phyloP scores from a whole-genome alignment of 2,113 vertebrate genomes.

The Prionailurus bengalensis region DNA sequence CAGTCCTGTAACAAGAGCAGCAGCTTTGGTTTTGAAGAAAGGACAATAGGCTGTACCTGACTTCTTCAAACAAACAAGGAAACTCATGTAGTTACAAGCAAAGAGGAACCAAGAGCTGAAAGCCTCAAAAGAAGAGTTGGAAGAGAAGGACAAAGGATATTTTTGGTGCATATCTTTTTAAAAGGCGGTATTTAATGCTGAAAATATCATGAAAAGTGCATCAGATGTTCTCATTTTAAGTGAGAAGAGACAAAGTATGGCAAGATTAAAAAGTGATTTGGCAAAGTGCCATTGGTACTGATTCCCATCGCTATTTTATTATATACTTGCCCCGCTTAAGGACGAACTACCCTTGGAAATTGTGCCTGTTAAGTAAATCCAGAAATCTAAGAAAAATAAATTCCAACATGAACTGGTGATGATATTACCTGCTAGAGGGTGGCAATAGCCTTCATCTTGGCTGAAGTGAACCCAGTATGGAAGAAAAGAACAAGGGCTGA shows the following conservation, averaged over 20 bases:
- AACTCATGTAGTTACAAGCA: not conserved
- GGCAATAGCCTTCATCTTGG: not conserved
- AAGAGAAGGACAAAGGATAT: not conserved
- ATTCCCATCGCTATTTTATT: not conserved
- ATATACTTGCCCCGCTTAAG: not conserved
- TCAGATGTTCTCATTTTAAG: constrained; percentile 72
- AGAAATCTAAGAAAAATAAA: not conserved
- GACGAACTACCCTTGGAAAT: not conserved
- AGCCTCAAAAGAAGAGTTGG: not conserved
- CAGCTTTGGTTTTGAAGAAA: not conserved
- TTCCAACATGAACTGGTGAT: not conserved
- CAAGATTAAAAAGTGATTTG: constrained; percentile 56
- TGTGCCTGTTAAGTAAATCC: not conserved
- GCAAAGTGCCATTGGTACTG: not conserved
- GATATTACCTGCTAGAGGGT: not conserved
- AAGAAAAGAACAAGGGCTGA: not conserved
- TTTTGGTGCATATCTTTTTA: constrained; percentile 45
- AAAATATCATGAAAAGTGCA: constrained; percentile 68
- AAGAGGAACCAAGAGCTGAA: not conserved
- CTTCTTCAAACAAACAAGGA: not conserved
- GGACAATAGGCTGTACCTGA: not conserved
- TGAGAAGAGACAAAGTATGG: constrained; percentile 70
- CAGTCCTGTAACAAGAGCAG: not conserved
- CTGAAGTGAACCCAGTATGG: not conserved
- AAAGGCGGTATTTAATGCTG: constrained; percentile 54